Base-by-base conservation (phyloP, 2,888 invertebrate species). In the Limnephilus marmoratus region DNA sequence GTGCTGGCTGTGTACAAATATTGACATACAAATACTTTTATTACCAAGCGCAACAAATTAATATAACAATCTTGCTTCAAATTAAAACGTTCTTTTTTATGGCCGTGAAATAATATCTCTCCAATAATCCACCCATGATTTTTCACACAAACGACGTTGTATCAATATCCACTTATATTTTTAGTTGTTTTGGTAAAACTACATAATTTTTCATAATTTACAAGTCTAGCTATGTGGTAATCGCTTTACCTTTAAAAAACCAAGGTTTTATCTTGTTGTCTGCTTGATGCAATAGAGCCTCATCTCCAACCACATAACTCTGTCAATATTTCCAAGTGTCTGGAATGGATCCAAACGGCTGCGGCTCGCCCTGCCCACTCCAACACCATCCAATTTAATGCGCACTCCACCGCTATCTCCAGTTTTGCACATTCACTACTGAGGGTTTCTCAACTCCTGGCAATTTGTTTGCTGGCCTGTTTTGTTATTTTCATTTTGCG, bases 301-400 rank as follows among this genome's bases (percentile, higher is more conserved):
- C 68, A 68, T 68, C 53, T 53, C 53, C 18, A 53, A 15, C 68
- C 68, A 24, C 68, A 68, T 68, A 68, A 9, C n/a, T 68, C 68
- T 24, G 68, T 24, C 68, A 68, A 68, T 68, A 68, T 68, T 68
- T 68, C 7, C n/a, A 68, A 68, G 68, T 68, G 68, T 9, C 68
- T 68, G 68, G 68, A 68, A 68, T 68, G 68, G 68, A 68, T 83
- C 83, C 83, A 83, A 83, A 83, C 68, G 24, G n/a, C 83, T 83
- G 83, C 34, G 34, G 11, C 83, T 41, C 83, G 83, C 83, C 83
- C 83, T n/a, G 83, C 18, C 37, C 83, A 37, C 83, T 83, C 83
- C 34, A 83, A 83, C 83, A 37, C 83, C 83, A 83, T 37, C 31
- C 83, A n/a, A 83, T 83, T 83, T 83, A 83, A 83, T 83, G 83